Conservation (phyloP, 2,888 invertebrate species). For the Philaethria dido region DNA sequence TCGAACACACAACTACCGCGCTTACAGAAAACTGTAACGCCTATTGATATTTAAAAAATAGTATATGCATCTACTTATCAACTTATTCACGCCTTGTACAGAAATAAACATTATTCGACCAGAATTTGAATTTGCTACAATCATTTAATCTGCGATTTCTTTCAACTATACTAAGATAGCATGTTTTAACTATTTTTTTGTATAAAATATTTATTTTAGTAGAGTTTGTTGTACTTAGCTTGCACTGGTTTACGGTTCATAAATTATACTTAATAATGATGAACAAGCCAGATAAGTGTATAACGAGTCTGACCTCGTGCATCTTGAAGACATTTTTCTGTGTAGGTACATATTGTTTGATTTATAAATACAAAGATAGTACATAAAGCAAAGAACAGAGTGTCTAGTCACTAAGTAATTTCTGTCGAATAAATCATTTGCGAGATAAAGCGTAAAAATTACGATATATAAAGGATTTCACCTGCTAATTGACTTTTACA, state of each 20-base stretch:
- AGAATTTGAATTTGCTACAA: neutral
- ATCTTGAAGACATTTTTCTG: conserved; percentile 42
- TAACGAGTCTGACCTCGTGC: conserved; percentile 58
- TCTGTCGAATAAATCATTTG: too few relatives aligned
- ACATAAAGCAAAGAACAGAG: too few relatives aligned
- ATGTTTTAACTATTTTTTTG: neutral
- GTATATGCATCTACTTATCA: too few relatives aligned
- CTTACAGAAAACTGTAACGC: too few relatives aligned
- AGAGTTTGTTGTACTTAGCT: conserved; percentile 40
- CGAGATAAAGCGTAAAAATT: too few relatives aligned
- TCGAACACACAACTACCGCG: too few relatives aligned
- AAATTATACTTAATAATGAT: conserved; percentile 62
- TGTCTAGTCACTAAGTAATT: too few relatives aligned
- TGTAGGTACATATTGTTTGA: conserved; percentile 27
- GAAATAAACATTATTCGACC: too few relatives aligned
- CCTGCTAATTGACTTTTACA: too few relatives aligned
- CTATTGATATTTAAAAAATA: too few relatives aligned
- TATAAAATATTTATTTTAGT: conserved; percentile 25
- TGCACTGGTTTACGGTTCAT: conserved; percentile 56
- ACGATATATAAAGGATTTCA: too few relatives aligned
- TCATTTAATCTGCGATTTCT: neutral
- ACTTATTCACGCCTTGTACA: too few relatives aligned
- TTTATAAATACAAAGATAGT: conserved; percentile 10
- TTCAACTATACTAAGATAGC: neutral
- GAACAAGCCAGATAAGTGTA: conserved; percentile 55